A percentile compares a stretch with the other conserved stretches of the same genome.
Conservation (phyloP, 2,888 invertebrate genomes). For the Rutpela maculata region DNA sequence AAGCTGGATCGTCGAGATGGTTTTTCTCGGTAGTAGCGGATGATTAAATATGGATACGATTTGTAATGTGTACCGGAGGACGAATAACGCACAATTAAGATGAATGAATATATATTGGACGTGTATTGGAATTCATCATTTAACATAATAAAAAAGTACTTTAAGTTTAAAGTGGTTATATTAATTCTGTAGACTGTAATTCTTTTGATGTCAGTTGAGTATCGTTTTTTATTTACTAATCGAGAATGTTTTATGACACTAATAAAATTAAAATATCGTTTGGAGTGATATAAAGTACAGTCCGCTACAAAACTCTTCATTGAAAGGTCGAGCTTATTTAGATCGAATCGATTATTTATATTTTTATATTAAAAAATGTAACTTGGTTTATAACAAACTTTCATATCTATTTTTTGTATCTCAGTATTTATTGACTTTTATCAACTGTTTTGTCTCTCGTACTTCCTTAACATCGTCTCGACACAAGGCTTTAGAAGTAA, state of each 20-base stretch:
- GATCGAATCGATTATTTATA: too few species aligned
- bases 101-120: conserved; percentile 7
- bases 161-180: not conserved
- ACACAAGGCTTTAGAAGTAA: too few species aligned
- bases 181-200: not conserved
- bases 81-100: conserved; percentile 15
- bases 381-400: too few species aligned
- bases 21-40: conserved; percentile 1
- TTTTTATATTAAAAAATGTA: too few species aligned
- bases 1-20: too few species aligned
- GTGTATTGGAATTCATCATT: not conserved
- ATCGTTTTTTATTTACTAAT: not conserved
- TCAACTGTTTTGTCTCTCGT: too few species aligned
- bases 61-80: not conserved
- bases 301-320: not conserved
- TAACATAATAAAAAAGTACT: conserved; percentile 1
- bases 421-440: too few species aligned
- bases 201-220: not conserved
- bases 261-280: not conserved
- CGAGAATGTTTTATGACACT: not conserved
- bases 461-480: too few species aligned
- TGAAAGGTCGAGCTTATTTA: not conserved
- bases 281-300: not conserved
- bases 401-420: too few species aligned
- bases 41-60: conserved; percentile 24